A percentile compares a stretch with the other conserved stretches of the same genome.
Conservation (phyloP, 1,140 invertebrate genomes). For the Akabosia matsudoensis region DNA sequence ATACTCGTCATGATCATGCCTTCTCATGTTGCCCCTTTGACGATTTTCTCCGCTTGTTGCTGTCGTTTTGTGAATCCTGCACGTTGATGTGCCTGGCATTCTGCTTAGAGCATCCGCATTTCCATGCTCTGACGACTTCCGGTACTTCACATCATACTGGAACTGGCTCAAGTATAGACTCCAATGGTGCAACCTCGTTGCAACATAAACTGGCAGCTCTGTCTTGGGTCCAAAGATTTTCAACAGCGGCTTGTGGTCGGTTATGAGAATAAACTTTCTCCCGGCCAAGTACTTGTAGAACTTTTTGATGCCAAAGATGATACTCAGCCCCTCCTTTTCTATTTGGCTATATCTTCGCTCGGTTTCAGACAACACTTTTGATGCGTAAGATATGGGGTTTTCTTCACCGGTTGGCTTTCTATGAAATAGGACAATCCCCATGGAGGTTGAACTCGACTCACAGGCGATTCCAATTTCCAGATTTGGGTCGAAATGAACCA, state of each 20-base stretch:
- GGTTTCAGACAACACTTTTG: constrained; percentile 52
- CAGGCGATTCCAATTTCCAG: constrained; percentile 55
- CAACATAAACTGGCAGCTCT: constrained; percentile 49
- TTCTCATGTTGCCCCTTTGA: background rate
- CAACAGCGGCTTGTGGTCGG: constrained; percentile 55
- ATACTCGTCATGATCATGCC: background rate
- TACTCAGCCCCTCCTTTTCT: constrained; percentile 57
- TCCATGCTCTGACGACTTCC: constrained; percentile 44
- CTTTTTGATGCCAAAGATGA: constrained; percentile 54
- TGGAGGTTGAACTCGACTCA: constrained; percentile 51
- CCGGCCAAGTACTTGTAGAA: constrained; percentile 58
- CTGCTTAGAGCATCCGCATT: constrained; percentile 49
- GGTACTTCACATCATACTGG: constrained; percentile 50
- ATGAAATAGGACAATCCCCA: constrained; percentile 55
- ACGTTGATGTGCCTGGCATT: constrained; percentile 21
- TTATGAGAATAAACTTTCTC: constrained; percentile 51
- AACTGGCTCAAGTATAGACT: constrained; percentile 50
- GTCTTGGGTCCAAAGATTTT: constrained; percentile 50
- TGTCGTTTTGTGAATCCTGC: background rate
- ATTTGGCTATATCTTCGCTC: constrained; percentile 57
- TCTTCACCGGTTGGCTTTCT: constrained; percentile 49
- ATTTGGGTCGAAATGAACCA: constrained; percentile 53
- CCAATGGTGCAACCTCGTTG: constrained; percentile 50
- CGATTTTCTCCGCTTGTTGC: background rate
- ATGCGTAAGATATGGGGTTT: constrained; percentile 55